A percentile compares a stretch with the other conserved stretches of the same genome.
Conservation (phyloP, 2,888 invertebrate species). For the Ernsta delagoae region DNA sequence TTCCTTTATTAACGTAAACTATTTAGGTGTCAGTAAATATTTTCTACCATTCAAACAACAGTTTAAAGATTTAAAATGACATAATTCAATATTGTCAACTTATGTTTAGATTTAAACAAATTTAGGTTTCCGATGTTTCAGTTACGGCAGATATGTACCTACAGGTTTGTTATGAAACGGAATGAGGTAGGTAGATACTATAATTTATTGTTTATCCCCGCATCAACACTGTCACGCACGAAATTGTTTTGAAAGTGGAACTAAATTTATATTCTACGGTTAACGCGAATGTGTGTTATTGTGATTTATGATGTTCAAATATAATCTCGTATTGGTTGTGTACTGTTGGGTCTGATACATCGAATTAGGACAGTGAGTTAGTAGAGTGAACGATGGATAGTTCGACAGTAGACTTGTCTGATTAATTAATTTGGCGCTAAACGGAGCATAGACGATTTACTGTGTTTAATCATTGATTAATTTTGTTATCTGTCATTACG, state of each 20-base stretch:
- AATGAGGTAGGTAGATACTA: background rate
- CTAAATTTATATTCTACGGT: constrained; percentile 9
- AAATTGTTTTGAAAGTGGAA: constrained; percentile 19
- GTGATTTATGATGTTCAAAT: constrained; percentile 30
- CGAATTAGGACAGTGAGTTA: constrained; percentile 27
- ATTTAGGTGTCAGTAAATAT: no score
- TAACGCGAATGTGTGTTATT: constrained; percentile 11
- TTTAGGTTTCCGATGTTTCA: no score
- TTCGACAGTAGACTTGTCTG: constrained; percentile 26
- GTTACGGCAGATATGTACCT: no score
- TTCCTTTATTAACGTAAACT: no score
- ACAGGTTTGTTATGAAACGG: background rate
- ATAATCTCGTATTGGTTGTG: constrained; percentile 12
- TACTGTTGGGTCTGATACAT: constrained; percentile 23
- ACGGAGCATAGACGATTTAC: constrained; percentile 24
- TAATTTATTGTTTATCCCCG: background rate
- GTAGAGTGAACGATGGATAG: constrained; percentile 24
- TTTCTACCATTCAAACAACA: no score
- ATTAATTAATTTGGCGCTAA: constrained; percentile 26
- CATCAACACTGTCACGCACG: constrained; percentile 1
- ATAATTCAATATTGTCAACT: no score
- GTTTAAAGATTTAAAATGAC: no score
- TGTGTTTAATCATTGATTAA: constrained; percentile 12
- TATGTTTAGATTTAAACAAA: no score
- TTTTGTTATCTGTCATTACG: background rate